Percentiles rank a stretch among this genome's conserved stretches.
Evolutionary conservation across 2,797 vertebrate species (phyloP).

Genomic region (Myotis findleyi): DNA sequence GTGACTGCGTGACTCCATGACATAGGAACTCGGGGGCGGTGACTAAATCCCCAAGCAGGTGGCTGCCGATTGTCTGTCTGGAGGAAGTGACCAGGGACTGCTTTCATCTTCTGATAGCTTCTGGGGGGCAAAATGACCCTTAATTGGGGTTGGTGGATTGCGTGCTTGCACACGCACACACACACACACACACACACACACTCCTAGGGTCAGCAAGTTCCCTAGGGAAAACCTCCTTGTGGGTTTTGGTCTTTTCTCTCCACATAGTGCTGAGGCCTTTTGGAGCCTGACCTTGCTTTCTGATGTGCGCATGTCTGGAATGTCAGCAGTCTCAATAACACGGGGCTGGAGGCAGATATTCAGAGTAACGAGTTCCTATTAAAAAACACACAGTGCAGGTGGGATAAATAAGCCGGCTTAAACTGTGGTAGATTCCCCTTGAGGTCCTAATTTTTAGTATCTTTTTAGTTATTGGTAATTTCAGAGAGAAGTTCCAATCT

Average conservation of each 20-base stretch:
- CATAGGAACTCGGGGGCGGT: slow-evolving; percentile 52
- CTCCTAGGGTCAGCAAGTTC: neutral
- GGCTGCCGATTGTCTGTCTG: slow-evolving; percentile 60
- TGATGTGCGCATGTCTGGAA: neutral
- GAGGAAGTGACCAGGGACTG: neutral
- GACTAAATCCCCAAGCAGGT: slow-evolving; percentile 60
- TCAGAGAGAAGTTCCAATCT: neutral
- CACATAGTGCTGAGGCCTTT: neutral
- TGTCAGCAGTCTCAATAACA: neutral
- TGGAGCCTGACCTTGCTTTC: neutral
- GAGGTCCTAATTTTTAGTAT: neutral
- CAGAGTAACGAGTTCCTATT: neutral
- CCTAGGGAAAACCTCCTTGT: neutral
- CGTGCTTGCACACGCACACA: neutral
- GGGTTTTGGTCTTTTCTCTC: neutral
- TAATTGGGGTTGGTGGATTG: neutral
- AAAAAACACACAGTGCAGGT: neutral
- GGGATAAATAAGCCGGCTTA: neutral
- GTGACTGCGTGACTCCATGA: slow-evolving; percentile 25
- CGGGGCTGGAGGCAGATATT: neutral
- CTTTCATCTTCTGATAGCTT: slow-evolving; percentile 56
- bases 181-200: neutral
- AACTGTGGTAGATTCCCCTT: neutral
- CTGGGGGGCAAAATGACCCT: neutral
- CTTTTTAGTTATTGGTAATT: slow-evolving; percentile 25